Base-by-base conservation (phyloP, 2,797 vertebrate genomes). In the Acipenser ruthenus region DNA sequence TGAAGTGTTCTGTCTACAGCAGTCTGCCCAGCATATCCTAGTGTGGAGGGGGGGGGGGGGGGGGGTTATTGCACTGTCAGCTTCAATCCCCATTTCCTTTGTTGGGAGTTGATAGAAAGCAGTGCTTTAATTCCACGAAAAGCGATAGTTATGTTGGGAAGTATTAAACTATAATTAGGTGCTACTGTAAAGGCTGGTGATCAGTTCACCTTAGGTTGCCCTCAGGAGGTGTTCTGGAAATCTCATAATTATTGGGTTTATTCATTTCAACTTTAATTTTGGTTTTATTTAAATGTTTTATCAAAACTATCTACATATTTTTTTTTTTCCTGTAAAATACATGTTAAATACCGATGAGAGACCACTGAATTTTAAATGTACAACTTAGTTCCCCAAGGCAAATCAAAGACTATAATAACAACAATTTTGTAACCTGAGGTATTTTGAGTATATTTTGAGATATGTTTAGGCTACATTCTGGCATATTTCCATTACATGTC, bases 91-190 rank as follows among this genome's bases (percentile, higher is more conserved):
- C 13, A 65, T 65, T 55, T 65, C 15, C 15, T 7, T 51, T 10
- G 18, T 52, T 53, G 12, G 49, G 8, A 53, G 50, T 50, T 51
- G 13, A 65, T 65, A 49, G 11, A 51, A 65, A 23, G 11, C 53
- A 60, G 37, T 8, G n/a, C 8, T 12, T 56, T 55, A 10, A 23
- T 23, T 15, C 11, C 65, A 49, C 8, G 18, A 48, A 10, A 60
- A 60, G 55, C 10, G 65, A 50, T 66, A 66, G 60, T 66, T 50
- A 50, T 15, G 7, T 66, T 47, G 18, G 55, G 15, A 60, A 60
- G 55, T 66, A 49, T 65, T 55, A 66, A 23, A n/a, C n/a, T 50
- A 50, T 65, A 60, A 66, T 55, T 50, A 66, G n/a, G 53, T 50
- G 48, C 12, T 60, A 49, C 65, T 49, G 47, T 60, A 23, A 7